phyloP scores from a whole-genome alignment of 2,797 vertebrate species.

The Lepilemur septentrionalis region DNA sequence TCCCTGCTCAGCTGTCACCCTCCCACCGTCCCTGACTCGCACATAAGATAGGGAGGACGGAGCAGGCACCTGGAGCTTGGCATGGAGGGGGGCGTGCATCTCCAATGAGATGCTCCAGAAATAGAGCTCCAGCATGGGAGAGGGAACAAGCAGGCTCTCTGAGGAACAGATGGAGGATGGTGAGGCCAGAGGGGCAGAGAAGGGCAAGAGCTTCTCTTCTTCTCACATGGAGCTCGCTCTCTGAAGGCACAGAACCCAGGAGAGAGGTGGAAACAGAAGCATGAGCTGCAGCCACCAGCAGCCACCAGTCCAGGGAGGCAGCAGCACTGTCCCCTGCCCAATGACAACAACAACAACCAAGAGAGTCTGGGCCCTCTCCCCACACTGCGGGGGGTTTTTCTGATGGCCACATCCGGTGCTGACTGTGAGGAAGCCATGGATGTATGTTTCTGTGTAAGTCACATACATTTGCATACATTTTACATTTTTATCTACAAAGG shows the following conservation, averaged over 20 bases:
- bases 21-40: constrained; percentile 38
- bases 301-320: neutral
- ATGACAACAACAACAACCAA: neutral
- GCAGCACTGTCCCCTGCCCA: neutral
- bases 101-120: constrained; percentile 71
- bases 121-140: constrained; percentile 66
- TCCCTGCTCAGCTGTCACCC: constrained; percentile 29
- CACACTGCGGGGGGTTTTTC: neutral
- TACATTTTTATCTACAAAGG: constrained; percentile 78
- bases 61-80: constrained; percentile 68
- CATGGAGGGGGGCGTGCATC: constrained; percentile 50
- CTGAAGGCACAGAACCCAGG: constrained; percentile 16
- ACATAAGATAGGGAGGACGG: constrained; percentile 49
- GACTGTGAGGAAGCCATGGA: constrained; percentile 10
- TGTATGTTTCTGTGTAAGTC: constrained; percentile 68
- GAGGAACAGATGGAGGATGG: constrained; percentile 18
- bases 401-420: neutral
- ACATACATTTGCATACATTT: constrained; percentile 79
- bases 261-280: neutral
- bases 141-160: neutral
- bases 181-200: neutral
- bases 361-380: neutral
- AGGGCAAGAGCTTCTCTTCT: constrained; percentile 11
- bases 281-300: neutral
- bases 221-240: neutral